phyloP scores from a whole-genome alignment of 2,888 invertebrate genomes.

The Rhogogaster chlorosoma region DNA sequence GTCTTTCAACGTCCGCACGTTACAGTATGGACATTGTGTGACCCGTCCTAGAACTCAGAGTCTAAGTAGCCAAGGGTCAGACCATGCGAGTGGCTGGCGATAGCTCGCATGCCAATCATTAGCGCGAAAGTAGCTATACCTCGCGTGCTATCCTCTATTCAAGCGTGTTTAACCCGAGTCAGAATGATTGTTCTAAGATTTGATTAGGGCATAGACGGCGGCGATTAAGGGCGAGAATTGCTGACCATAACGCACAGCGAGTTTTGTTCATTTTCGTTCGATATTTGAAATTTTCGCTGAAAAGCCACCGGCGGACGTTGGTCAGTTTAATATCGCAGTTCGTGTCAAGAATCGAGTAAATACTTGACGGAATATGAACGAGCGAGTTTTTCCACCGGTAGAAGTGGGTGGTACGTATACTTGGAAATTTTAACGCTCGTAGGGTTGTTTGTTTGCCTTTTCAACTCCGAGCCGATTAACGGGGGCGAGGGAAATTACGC shows the following conservation, averaged over 20 bases:
- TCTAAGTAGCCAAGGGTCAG: background rate
- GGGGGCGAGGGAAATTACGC: background rate
- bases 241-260: constrained; percentile 15
- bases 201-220: constrained; percentile 56
- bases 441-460: background rate
- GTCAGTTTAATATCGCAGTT: background rate
- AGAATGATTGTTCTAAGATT: constrained; percentile 65
- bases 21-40: background rate
- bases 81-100: constrained; percentile 6
- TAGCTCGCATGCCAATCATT: constrained; percentile 32
- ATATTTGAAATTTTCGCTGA: background rate
- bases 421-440: too few species aligned
- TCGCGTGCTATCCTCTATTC: constrained; percentile 37
- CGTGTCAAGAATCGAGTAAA: constrained; percentile 33
- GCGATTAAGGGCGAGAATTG: constrained; percentile 29
- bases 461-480: background rate
- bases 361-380: constrained; percentile 18
- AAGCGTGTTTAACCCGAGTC: constrained; percentile 54
- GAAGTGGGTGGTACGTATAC: too few species aligned
- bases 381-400: constrained; percentile 8
- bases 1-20: background rate
- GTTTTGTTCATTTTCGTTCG: background rate
- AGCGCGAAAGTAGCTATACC: background rate
- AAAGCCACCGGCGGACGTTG: background rate
- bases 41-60: background rate